These are phyloP conservation scores for Coecobrya sp. DNA, from an alignment of 2,888 invertebrate genomes.

Conservation along the genomic window DNA sequence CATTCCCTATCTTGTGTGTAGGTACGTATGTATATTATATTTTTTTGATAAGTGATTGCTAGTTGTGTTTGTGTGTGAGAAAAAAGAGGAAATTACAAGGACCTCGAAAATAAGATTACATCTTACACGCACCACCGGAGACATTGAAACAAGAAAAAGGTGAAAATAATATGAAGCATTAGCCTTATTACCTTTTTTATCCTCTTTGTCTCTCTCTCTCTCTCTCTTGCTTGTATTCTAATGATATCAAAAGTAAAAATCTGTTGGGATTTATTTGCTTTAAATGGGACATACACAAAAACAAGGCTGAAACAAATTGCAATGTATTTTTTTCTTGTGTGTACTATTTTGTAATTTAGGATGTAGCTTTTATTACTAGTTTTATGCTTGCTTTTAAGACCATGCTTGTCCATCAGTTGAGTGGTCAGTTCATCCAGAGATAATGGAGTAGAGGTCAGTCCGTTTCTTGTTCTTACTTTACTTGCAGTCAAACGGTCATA, in stretches of 20 bases:
- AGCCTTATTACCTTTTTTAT: too few species aligned
- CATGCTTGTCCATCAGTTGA: too few species aligned
- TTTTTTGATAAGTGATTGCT: neutral
- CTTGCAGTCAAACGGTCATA: neutral
- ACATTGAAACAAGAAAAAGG: neutral
- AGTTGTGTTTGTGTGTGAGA: neutral
- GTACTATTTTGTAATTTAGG: too few species aligned
- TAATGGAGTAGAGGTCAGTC: neutral
- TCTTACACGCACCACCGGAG: conserved; percentile 26
- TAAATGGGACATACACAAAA: too few species aligned
- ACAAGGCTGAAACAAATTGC: too few species aligned
- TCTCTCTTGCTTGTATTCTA: neutral
- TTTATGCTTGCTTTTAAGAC: too few species aligned
- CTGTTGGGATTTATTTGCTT: too few species aligned
- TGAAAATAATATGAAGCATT: neutral
- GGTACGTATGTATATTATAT: neutral
- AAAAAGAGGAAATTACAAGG: conserved; percentile 10
- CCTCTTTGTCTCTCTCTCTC: neutral
- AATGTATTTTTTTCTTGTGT: too few species aligned
- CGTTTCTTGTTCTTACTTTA: neutral
- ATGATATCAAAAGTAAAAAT: too few species aligned
- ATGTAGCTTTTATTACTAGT: too few species aligned
- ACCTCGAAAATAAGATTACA: neutral
- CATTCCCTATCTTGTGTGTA: neutral
- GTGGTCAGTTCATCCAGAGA: too few species aligned